Conservation (phyloP, 2,888 invertebrate genomes). For the Drosophila greeni region DNA sequence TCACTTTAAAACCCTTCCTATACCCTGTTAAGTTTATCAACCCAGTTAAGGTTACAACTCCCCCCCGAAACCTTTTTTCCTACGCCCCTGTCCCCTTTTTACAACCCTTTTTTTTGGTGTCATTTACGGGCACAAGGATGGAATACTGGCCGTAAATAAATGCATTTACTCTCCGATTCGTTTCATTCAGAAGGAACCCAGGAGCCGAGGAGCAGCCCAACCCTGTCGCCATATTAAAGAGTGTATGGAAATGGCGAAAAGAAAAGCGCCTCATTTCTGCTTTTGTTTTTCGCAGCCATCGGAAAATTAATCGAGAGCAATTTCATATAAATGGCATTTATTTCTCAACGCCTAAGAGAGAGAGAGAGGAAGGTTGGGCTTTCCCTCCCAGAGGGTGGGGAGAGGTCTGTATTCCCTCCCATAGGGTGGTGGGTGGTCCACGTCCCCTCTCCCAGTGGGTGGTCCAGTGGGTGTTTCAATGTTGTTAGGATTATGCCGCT, state of each 20-base stretch:
- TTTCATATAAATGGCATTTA: slow-evolving; percentile 58
- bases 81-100: slow-evolving; percentile 3
- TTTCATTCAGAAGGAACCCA: slow-evolving; percentile 21
- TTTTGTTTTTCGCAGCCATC: slow-evolving; percentile 41
- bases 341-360: slow-evolving; percentile 33
- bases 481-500: slow-evolving; percentile 63
- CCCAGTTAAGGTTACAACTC: not conserved
- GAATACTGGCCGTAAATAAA: slow-evolving; percentile 30
- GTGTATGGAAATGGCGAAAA: slow-evolving; percentile 15
- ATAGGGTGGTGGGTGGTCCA: no score
- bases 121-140: slow-evolving; percentile 5
- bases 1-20: not conserved
- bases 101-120: not conserved
- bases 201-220: not conserved
- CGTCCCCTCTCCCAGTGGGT: no score
- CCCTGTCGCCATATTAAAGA: slow-evolving; percentile 20
- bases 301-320: slow-evolving; percentile 59
- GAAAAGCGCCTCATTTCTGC: slow-evolving; percentile 13
- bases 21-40: no score
- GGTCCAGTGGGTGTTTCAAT: slow-evolving; percentile 14
- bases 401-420: no score
- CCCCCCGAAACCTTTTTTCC: not conserved
- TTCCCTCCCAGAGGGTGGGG: no score
- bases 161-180: slow-evolving; percentile 53
- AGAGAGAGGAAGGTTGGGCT: not conserved